Conservation (phyloP, 2,888 invertebrate species). For the Acanthosoma haemorrhoidale region DNA sequence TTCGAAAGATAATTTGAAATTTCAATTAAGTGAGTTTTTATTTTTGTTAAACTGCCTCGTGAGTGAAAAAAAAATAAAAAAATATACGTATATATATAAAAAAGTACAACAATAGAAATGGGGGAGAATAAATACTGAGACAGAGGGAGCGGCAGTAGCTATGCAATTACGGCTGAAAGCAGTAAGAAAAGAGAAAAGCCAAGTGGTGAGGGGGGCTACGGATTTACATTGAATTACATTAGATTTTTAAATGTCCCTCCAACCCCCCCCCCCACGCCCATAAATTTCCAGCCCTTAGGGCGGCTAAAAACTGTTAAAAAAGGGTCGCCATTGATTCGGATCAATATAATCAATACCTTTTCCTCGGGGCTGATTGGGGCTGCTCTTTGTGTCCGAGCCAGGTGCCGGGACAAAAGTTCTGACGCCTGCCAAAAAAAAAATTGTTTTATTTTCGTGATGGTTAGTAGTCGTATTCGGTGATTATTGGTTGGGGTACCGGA, state of each 20-base stretch:
- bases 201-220: not conserved
- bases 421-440: not conserved
- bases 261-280: not conserved
- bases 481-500: too few species aligned
- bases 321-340: slow-evolving; percentile 23
- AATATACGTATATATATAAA: not conserved
- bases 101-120: slow-evolving; percentile 1
- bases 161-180: slow-evolving; percentile 21
- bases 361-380: not conserved
- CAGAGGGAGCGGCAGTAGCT: not conserved
- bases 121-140: not conserved
- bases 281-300: slow-evolving; percentile 5
- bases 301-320: slow-evolving; percentile 21
- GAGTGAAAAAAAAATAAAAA: not conserved
- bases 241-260: slow-evolving; percentile 28
- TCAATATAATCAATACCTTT: slow-evolving; percentile 20
- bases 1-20: slow-evolving; percentile 4
- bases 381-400: not conserved
- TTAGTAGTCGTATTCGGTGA: not conserved
- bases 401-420: not conserved
- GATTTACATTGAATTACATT: slow-evolving; percentile 30
- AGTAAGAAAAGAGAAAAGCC: slow-evolving; percentile 2
- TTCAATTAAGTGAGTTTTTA: not conserved
- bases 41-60: not conserved
- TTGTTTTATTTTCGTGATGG: not conserved